Base-by-base conservation (phyloP, 2,113 vertebrate genomes). In the Labrus mixtus region DNA sequence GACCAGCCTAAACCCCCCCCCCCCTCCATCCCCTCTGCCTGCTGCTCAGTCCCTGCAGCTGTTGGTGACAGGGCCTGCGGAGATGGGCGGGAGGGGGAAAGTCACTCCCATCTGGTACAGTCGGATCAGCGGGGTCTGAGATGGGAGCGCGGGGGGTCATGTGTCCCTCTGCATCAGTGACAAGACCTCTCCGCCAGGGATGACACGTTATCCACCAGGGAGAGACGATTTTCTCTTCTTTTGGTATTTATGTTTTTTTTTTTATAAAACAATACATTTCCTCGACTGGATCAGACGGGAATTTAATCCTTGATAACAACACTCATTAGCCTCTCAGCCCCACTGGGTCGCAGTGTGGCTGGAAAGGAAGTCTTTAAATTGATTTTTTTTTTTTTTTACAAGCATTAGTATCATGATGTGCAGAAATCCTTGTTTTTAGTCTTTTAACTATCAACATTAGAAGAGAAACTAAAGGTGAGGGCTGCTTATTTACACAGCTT, bases 71-170 rank as follows among this genome's bases (percentile, higher is more conserved):
- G 83, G 68, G 72, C 86, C 88, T 74, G 87, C 54, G 73, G 86
- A 85, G 86, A 73, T 54, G 70, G 71, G 63, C 17, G 67, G 85
- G 66, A 69, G 77, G 46, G 77, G 29, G 46, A 43, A 78, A 92
- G 93, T 95, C 93, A 93, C 77, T 93, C 88, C 84, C 91, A 95
- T 94, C 91, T 93, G 90, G 90, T 93, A 78, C 90, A 93, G 79
- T 78, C 63, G 23, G 86, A 92, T 94, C 94, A 94, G 61, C 41
- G n/a, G 61, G 81, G 90, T 84, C 86, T 80, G 78, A 85, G 85
- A 74, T 72, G 77, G 64, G 88, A 81, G 79, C 39, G 41, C 33
- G 45, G 80, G 83, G 83, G 82, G 83, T 79, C 73, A 88, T 80
- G 75, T 89, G 91, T 92, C 91, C 85, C 68, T 87, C 89, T 80